Percentiles rank a stretch among this genome's conserved stretches.
Evolutionary conservation across 2,888 invertebrate genomes (phyloP).

Genomic region (Drosophila limbata): DNA sequence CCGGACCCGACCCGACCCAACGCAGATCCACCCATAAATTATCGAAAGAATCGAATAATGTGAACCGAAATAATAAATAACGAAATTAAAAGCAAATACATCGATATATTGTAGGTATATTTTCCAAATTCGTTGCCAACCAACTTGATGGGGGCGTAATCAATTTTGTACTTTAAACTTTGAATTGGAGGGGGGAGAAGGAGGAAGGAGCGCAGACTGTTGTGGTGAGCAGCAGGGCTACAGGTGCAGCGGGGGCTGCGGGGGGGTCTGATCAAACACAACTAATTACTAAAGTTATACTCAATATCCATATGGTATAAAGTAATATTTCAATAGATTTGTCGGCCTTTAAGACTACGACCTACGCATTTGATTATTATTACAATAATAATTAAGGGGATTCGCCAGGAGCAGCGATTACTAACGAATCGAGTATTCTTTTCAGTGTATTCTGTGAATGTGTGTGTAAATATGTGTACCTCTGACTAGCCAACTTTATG

Average conservation of each 20-base stretch:
- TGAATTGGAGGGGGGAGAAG: slow-evolving; percentile 24
- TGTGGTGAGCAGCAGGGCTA: slow-evolving; percentile 55
- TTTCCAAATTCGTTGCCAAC: slow-evolving; percentile 55
- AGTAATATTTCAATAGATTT: slow-evolving; percentile 30
- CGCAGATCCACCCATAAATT: slow-evolving; percentile 57
- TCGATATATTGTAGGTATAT: slow-evolving; percentile 25
- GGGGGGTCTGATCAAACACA: slow-evolving; percentile 63
- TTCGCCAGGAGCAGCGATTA: slow-evolving; percentile 40
- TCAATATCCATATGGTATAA: slow-evolving; percentile 30
- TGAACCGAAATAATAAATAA: slow-evolving; percentile 61
- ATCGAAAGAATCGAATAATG: slow-evolving; percentile 53
- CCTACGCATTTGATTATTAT: slow-evolving; percentile 56
- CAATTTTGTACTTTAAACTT: slow-evolving; percentile 59
- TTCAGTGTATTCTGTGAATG: slow-evolving; percentile 24
- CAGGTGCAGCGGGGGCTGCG: slow-evolving; percentile 62
- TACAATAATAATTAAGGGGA: slow-evolving; percentile 14
- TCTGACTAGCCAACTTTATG: slow-evolving; percentile 16
- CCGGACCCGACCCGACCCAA: slow-evolving; percentile 6
- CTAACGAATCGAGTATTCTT: slow-evolving; percentile 45
- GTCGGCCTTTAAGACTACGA: slow-evolving; percentile 63
- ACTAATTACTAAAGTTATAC: slow-evolving; percentile 62
- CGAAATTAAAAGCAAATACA: slow-evolving; percentile 63
- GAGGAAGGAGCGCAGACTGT: slow-evolving; percentile 25
- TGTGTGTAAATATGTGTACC: slow-evolving; percentile 25
- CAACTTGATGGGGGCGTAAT: slow-evolving; percentile 48